These are phyloP conservation scores for Tenrec ecaudatus DNA, from an alignment of 2,113 vertebrate species.

Conservation along the genomic window DNA sequence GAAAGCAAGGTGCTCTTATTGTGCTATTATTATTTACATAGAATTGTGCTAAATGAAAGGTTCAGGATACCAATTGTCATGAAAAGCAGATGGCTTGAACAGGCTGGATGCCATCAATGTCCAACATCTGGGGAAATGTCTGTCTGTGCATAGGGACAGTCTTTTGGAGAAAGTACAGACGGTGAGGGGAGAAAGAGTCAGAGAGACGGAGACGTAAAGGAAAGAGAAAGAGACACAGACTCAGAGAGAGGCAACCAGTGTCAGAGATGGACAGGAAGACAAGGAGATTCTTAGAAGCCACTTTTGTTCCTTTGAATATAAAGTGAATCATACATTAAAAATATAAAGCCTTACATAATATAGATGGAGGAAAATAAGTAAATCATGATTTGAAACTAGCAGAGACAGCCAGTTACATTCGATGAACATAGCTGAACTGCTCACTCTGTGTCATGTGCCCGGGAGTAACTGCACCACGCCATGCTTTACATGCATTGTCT, in stretches of 20 bases:
- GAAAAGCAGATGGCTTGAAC: not conserved
- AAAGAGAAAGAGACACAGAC: conserved; percentile 6
- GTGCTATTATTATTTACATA: not conserved
- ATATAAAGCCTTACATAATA: not conserved
- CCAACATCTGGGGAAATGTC: not conserved
- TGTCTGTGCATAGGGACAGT: not conserved
- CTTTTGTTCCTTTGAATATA: not conserved
- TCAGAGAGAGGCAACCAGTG: not conserved
- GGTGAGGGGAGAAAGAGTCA: not conserved
- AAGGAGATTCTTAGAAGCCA: not conserved
- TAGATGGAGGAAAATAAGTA: not conserved
- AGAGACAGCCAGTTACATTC: not conserved
- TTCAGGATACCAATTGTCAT: not conserved
- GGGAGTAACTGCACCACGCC: too few species aligned
- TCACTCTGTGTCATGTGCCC: not conserved
- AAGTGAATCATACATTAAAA: not conserved
- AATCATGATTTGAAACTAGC: not conserved
- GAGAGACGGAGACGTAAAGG: not conserved
- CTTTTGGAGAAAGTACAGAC: conserved; percentile 3
- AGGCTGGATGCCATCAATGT: not conserved
- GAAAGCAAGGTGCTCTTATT: not conserved
- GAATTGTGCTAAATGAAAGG: not conserved
- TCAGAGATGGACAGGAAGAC: not conserved
- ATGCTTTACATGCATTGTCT: fast-evolving
- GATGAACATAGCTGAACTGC: too few species aligned